Conservation (phyloP, 2,888 invertebrate genomes). For the Danaus chrysippus region DNA sequence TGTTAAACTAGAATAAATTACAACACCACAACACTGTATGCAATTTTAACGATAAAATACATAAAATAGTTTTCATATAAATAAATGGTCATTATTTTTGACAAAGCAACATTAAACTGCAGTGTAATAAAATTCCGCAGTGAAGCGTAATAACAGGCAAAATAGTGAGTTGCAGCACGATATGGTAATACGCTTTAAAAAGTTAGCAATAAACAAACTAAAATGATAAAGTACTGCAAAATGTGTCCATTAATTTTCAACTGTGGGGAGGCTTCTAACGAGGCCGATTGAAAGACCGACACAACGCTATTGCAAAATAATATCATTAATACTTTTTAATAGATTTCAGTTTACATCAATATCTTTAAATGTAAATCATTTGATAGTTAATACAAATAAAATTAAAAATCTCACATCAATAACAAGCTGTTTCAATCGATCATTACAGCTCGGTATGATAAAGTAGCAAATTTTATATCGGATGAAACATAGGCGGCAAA, state of each 20-base stretch:
- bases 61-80: conserved; percentile 22
- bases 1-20: not conserved
- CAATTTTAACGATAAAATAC: conserved; percentile 10
- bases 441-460: conserved; percentile 43
- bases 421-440: conserved; percentile 11
- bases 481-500: conserved; percentile 57
- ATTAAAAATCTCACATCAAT: not conserved
- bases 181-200: conserved; percentile 35
- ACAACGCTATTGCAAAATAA: not conserved
- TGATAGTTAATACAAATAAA: not conserved
- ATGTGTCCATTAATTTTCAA: conserved; percentile 26
- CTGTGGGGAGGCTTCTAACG: conserved; percentile 25
- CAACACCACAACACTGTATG: conserved; percentile 3
- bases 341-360: not conserved
- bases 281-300: conserved; percentile 19
- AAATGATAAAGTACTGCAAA: conserved; percentile 44
- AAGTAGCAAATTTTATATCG: conserved; percentile 58
- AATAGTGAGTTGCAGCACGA: conserved; percentile 28
- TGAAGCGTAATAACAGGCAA: conserved; percentile 20
- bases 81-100: conserved; percentile 27
- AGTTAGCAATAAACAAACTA: conserved; percentile 41
- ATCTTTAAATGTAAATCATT: too few relatives aligned
- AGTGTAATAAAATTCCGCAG: conserved; percentile 32
- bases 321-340: not conserved
- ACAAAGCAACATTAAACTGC: conserved; percentile 27